Evolutionary conservation across 2,113 vertebrate genomes (phyloP), one percentile per base, ranked within the genome.

Genomic region (Theropithecus gelada): DNA sequence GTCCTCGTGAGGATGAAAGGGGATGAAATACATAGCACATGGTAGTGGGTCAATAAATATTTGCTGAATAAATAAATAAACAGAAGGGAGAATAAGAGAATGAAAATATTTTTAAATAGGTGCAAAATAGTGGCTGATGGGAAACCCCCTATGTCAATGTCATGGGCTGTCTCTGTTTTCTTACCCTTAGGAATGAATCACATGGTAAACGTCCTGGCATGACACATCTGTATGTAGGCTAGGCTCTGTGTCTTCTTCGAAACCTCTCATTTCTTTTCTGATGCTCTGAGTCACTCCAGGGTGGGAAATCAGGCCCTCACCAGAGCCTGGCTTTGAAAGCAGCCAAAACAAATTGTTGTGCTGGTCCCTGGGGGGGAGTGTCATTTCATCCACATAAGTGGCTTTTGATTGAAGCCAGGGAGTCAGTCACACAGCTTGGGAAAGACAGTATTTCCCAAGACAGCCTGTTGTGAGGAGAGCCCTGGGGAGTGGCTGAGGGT

Each of bases 121-220:
- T 68, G 2, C n/a, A 10, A 38, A 78, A 32, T 2, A 18, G 38
- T 0, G 16, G 30, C 50, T 40, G 57, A 35, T 23, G 8, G 2
- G 68, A 40, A n/a, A 76, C 13, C 13, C 16, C 40, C 13, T 27
- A 1, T 12, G 35, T 32, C 38, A 23, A 48, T 48, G 57, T 84
- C 50, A 1, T 0, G 1, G 79, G 57, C 25, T 13, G 18, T 27
- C 40, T 87, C 66, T 10, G 1, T 7, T 10, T 59, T 45, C 57
- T 82, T 35, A 2, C 52, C 57, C 81, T 45, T 7, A 25, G 57
- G 52, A 43, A 8, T 2, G 45, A 43, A 8, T 2, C 81, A 17
- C 0, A 1, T 0, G 0, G 20, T 12, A 1, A 30, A 16, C 2
- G 22, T 6, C 43, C 52, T 6, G 8, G 78, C 18, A 0, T 6